Evolutionary conservation across 2,113 vertebrate species (phyloP).

Genomic region (Halcyon malimbica): DNA sequence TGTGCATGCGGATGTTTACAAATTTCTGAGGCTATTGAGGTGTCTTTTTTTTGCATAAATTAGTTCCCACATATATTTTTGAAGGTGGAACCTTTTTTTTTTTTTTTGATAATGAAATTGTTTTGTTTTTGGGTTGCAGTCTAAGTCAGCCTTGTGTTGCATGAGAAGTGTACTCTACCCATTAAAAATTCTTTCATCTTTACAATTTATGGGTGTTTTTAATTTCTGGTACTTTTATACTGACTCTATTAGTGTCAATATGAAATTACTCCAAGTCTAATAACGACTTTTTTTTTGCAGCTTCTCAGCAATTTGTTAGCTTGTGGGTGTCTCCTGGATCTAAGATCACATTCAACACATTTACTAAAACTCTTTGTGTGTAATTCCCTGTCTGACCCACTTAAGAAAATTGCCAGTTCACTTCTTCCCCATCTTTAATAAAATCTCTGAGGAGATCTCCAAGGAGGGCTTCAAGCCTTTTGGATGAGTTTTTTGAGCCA

Average conservation of each 20-base stretch:
- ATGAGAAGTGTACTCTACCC: not conserved
- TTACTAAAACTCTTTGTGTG: not conserved
- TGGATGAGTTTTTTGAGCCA: not conserved
- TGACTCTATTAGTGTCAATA: not conserved
- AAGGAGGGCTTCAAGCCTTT: not conserved
- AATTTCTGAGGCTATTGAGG: not conserved
- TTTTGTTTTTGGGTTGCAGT: not conserved
- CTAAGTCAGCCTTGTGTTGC: not conserved
- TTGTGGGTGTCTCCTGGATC: not conserved
- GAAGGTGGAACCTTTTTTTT: not conserved
- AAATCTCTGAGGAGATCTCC: not conserved
- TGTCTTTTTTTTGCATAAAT: not conserved
- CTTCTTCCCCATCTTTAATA: not conserved
- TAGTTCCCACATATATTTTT: not conserved
- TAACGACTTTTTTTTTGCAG: not conserved
- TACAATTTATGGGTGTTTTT: not conserved
- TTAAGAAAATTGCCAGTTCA: not conserved
- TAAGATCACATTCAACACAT: not conserved
- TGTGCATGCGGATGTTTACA: not conserved
- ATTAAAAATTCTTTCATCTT: slow-evolving; percentile 44
- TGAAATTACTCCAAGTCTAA: not conserved
- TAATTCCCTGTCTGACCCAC: not conserved
- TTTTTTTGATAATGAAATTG: not conserved
- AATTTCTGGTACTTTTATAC: not conserved
- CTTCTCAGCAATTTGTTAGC: not conserved